These are phyloP conservation scores for Scleropages formosus DNA, from an alignment of 2,797 vertebrate genomes.

Conservation along the genomic window DNA sequence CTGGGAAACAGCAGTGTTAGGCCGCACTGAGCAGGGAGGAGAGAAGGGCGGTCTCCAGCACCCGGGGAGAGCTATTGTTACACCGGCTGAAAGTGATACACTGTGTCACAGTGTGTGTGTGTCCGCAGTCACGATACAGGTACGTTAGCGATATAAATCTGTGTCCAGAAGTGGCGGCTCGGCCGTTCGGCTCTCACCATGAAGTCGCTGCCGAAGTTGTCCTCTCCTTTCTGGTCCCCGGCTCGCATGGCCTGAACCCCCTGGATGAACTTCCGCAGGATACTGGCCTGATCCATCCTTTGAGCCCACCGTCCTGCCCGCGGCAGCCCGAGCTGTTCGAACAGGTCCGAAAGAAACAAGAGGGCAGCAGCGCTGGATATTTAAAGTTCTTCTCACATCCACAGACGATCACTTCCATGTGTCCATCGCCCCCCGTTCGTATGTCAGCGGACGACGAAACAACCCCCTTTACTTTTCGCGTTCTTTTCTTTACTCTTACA, in stretches of 20 bases:
- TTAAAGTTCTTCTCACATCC: conserved; percentile 64
- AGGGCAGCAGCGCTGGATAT: conserved; percentile 57
- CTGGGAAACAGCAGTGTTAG: conserved; percentile 14
- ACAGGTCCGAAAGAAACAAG: conserved; percentile 38
- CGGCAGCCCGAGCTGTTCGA: conserved; percentile 28
- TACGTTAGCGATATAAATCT: no score
- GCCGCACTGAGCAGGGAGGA: conserved; percentile 8
- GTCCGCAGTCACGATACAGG: no score
- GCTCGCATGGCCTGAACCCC: conserved; percentile 87
- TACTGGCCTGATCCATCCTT: conserved; percentile 93
- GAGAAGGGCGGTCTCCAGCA: not conserved
- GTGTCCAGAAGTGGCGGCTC: no score
- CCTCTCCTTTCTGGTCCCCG: conserved; percentile 88
- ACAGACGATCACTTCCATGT: conserved; percentile 63
- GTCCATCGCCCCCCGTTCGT: conserved; percentile 64
- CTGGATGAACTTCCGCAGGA: conserved; percentile 90
- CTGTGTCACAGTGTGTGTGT: no score
- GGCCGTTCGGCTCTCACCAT: conserved; percentile 76
- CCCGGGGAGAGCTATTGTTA: no score
- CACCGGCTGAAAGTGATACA: no score
- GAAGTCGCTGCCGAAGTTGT: conserved; percentile 96
- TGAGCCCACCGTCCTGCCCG: conserved; percentile 37
- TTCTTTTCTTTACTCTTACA: conserved; percentile 9
- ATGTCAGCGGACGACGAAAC: conserved; percentile 44
- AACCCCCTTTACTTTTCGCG: conserved; percentile 37